Evolutionary conservation across 2,797 vertebrate genomes (phyloP).

Genomic region (Enteromius trimaculatus): DNA sequence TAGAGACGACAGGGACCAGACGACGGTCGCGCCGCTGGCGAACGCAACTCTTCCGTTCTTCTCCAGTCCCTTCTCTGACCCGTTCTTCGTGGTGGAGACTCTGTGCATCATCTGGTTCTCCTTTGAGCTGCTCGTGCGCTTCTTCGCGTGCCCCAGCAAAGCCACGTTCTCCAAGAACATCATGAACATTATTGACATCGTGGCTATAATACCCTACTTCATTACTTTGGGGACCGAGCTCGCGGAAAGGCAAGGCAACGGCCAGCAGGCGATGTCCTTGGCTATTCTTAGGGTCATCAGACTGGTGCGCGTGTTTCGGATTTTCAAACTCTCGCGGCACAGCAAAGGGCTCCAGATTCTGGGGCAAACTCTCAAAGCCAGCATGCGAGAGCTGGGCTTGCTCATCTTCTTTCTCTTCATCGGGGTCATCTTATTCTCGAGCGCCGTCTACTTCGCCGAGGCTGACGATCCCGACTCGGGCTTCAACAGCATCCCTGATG

Average conservation of each 20-base stretch:
- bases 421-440: conserved; percentile 97
- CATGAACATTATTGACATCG: conserved; percentile 99
- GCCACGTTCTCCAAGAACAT: conserved; percentile 97
- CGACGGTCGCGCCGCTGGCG: conserved; percentile 63
- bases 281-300: conserved; percentile 95
- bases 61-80: conserved; percentile 88
- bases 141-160: conserved; percentile 97
- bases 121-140: conserved; percentile 94
- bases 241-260: conserved; percentile 93
- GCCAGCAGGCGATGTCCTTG: conserved; percentile 96
- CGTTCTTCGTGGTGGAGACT: conserved; percentile 98
- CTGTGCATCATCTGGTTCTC: conserved; percentile 99
- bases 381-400: conserved; percentile 93
- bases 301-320: conserved; percentile 93
- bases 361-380: conserved; percentile 97
- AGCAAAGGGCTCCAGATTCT: conserved; percentile 97
- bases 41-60: conserved; percentile 76
- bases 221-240: conserved; percentile 97
- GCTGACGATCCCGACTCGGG: conserved; percentile 94
- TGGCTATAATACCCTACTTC: conserved; percentile 98
- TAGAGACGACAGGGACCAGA: conserved; percentile 85
- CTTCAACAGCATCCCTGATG: conserved; percentile 96
- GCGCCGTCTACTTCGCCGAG: conserved; percentile 95
- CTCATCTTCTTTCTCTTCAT: conserved; percentile 98
- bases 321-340: conserved; percentile 97